A percentile compares a stretch with the other conserved stretches of the same genome.
Conservation (phyloP, 2,888 invertebrate species). For the Keiferia lycopersicella region DNA sequence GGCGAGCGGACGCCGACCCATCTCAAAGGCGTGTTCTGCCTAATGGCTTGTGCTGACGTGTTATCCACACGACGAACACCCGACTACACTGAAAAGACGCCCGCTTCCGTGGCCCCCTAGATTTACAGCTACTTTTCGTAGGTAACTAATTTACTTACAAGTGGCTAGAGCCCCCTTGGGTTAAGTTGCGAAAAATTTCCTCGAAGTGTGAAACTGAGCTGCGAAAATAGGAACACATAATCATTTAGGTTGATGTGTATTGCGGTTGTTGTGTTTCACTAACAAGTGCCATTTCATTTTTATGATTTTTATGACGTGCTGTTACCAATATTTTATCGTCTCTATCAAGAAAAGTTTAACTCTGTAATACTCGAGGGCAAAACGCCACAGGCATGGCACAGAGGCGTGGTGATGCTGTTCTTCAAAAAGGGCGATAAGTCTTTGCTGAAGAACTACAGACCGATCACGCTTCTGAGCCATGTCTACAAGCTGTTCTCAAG, state of each 20-base stretch:
- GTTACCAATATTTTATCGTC: not conserved
- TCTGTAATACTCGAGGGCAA: too few species aligned
- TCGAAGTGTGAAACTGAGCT: not conserved
- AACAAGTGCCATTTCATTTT: not conserved
- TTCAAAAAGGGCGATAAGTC: too few species aligned
- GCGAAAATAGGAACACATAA: not conserved
- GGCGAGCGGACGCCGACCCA: conserved; percentile 38
- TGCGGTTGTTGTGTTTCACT: not conserved
- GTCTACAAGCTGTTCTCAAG: too few species aligned
- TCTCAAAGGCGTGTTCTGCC: conserved; percentile 45
- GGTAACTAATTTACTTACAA: conserved; percentile 24
- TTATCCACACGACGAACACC: conserved; percentile 46
- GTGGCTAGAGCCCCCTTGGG: conserved; percentile 19
- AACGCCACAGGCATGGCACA: too few species aligned
- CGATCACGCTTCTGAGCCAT: too few species aligned
- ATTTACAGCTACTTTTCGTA: conserved; percentile 27
- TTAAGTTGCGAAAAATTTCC: conserved; percentile 5
- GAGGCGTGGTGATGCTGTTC: too few species aligned
- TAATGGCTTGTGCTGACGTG: conserved; percentile 64
- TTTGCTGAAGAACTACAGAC: too few species aligned
- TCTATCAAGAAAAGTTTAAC: too few species aligned
- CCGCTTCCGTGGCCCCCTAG: conserved; percentile 26
- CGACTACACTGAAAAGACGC: conserved; percentile 42
- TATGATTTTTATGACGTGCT: not conserved
- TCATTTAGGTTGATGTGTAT: not conserved